Evolutionary conservation across 2,888 invertebrate genomes (phyloP), one percentile per base, ranked within the genome.

Genomic region (Cistogaster globosa): DNA sequence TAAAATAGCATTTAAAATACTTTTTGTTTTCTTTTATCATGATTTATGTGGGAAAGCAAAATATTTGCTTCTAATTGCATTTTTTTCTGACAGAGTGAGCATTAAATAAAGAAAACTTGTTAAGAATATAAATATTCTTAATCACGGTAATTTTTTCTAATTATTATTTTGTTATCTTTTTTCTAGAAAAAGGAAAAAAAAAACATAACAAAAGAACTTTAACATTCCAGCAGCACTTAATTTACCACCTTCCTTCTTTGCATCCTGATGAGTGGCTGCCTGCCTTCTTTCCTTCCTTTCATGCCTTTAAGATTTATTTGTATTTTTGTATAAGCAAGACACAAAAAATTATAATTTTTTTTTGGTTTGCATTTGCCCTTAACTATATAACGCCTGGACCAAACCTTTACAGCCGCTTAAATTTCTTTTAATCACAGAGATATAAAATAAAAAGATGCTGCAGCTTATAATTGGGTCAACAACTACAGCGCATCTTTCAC

Each of bases 381-480:
- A 62, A 62, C 72, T n/a, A n/a, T 60, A 38, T 60, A 62, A 18
- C 42, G 18, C 51, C 1, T 16, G 11, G 11, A 5, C 69, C 36
- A 8, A 48, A 32, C n/a, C n/a, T n/a, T n/a, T n/a, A n/a, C n/a
- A n/a, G n/a, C 55, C 14, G 22, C 2, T 16, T 36, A 0, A 14
- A 36, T 14, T 20, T n/a, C 38, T 51, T 58, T 63, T 26, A 67
- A 72, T 48, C 42, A 45, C 48, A 72, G 8, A 12, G 72, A 65
- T 26, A 36, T 38, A 1, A 53, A 79, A 20, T 55, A 63, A 55
- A 20, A 26, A 53, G 51, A 9, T 11, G 67, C 6, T 45, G 18
- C 71, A 57, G 71, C 53, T 60, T 36, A 22, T 68, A 84, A 80
- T 84, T 84, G 68, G 84, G 84, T 84, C 80, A 84, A 84, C 84